phyloP scores from a whole-genome alignment of 2,113 vertebrate species.

The Empidonax alnorum region DNA sequence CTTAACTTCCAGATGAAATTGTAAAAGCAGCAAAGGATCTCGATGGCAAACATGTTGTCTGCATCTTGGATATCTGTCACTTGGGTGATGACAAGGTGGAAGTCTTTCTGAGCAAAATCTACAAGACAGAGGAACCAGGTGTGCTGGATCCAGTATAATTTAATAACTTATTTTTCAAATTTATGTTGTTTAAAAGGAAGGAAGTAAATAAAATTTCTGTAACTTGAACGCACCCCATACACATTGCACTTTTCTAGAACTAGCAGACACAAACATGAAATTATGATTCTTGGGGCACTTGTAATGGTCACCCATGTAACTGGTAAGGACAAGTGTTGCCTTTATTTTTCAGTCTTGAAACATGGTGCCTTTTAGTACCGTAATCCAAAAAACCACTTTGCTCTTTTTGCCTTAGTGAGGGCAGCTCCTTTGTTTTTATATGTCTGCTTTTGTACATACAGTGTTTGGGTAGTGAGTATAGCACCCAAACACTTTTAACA shows the following conservation, averaged over 20 bases:
- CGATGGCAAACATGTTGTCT: slow-evolving; percentile 79
- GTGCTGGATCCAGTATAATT: slow-evolving; percentile 13
- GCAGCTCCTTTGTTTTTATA: background rate
- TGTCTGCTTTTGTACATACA: slow-evolving; percentile 4
- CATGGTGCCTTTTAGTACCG: background rate
- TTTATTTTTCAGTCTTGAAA: background rate
- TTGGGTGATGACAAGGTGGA: slow-evolving; percentile 83
- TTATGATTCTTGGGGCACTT: background rate
- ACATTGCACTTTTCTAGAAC: slow-evolving; percentile 32
- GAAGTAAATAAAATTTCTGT: slow-evolving; percentile 26
- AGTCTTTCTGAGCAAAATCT: slow-evolving; percentile 85
- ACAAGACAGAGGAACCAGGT: slow-evolving; percentile 67
- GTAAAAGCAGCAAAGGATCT: slow-evolving; percentile 72
- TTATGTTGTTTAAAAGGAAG: background rate
- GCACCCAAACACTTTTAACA: background rate
- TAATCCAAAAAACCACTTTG: background rate
- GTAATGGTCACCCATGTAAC: background rate
- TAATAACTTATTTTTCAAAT: slow-evolving; percentile 24
- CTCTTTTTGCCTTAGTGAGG: background rate
- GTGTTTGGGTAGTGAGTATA: background rate
- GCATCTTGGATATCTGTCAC: slow-evolving; percentile 86
- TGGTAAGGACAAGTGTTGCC: background rate
- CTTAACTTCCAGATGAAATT: slow-evolving; percentile 71
- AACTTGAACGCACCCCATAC: background rate
- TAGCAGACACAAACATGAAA: background rate